phyloP scores from a whole-genome alignment of 1,140 invertebrate species.

The Oreohelix idahoensis region DNA sequence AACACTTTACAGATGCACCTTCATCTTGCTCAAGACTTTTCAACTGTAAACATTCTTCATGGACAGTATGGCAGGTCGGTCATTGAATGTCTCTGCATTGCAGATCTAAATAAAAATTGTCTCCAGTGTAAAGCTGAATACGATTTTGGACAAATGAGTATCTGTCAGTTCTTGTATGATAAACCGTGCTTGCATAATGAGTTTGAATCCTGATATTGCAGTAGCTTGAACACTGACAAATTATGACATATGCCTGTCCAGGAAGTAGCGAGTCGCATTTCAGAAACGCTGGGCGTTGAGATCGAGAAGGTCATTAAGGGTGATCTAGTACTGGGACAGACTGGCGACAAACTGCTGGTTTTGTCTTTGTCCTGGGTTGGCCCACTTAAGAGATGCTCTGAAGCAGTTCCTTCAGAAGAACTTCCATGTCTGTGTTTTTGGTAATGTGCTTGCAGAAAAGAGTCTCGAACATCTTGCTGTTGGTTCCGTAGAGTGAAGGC shows the following conservation, averaged over 20 bases:
- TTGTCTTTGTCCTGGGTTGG: not conserved
- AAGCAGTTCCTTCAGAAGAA: conserved; percentile 67
- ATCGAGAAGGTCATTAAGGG: too few relatives aligned
- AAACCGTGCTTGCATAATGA: not conserved
- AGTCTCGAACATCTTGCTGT: conserved; percentile 68
- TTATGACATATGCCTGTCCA: too few relatives aligned
- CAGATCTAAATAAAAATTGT: not conserved
- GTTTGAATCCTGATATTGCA: not conserved
- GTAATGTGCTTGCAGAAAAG: conserved; percentile 69
- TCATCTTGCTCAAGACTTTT: too few relatives aligned
- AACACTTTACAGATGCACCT: too few relatives aligned
- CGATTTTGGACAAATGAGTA: not conserved
- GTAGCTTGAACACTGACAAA: too few relatives aligned
- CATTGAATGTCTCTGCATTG: not conserved
- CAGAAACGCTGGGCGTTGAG: too few relatives aligned
- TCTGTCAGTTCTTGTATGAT: not conserved
- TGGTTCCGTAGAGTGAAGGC: conserved; percentile 69
- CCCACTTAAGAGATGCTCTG: conserved; percentile 55
- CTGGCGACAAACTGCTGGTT: too few relatives aligned
- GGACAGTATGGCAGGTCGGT: not conserved
- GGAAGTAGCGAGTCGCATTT: too few relatives aligned
- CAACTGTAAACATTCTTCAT: too few relatives aligned
- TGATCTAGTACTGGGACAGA: too few relatives aligned
- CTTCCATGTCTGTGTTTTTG: conserved; percentile 62
- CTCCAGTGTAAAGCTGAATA: not conserved